Evolutionary conservation across 2,113 vertebrate species (phyloP).

Genomic region (Odobenus rosmarus): DNA sequence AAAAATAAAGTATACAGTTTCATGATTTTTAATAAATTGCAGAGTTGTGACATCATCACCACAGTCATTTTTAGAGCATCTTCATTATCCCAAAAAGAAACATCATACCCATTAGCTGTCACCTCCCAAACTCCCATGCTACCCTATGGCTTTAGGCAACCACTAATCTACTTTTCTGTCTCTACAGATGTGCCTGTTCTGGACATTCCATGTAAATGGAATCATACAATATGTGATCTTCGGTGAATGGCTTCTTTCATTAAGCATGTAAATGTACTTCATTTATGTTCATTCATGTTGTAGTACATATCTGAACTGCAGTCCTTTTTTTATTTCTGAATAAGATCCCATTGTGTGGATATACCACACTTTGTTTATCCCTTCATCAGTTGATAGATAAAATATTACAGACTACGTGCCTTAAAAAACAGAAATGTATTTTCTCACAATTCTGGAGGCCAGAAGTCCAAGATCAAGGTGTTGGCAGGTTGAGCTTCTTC

Average conservation of each 20-base stretch:
- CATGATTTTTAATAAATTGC: neutral
- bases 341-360: neutral
- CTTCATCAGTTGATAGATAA: neutral
- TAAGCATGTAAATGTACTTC: neutral
- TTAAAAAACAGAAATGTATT: neutral
- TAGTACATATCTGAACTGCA: neutral
- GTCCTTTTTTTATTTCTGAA: neutral
- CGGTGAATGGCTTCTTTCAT: neutral
- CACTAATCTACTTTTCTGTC: neutral
- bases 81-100: neutral
- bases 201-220: neutral
- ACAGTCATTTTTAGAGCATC: neutral
- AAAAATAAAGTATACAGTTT: neutral
- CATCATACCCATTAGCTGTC: neutral
- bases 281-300: neutral
- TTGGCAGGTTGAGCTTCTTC: neutral
- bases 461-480: neutral
- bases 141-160: neutral
- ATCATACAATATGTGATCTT: neutral
- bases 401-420: neutral
- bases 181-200: neutral
- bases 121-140: neutral
- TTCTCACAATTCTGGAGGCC: neutral
- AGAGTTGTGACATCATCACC: neutral
- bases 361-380: neutral